These are phyloP conservation scores for Brachynemurus nebulosus DNA, from an alignment of 2,888 invertebrate species.

Conservation along the genomic window DNA sequence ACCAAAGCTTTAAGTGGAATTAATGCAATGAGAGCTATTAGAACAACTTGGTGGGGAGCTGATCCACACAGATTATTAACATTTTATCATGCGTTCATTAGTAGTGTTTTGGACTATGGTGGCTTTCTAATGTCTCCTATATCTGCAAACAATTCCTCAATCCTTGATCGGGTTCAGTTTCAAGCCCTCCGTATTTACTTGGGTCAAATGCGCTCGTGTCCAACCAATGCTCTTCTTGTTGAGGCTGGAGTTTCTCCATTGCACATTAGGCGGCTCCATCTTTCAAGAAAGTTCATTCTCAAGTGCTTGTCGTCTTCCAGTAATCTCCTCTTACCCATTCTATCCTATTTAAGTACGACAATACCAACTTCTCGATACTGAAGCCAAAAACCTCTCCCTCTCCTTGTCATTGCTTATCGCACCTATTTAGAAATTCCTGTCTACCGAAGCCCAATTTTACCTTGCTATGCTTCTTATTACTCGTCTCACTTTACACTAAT, in stretches of 20 bases:
- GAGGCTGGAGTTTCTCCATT: constrained; percentile 1
- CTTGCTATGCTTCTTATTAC: not conserved
- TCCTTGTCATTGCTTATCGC: not conserved
- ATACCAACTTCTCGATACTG: not conserved
- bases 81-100: not conserved
- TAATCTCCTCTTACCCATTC: not conserved
- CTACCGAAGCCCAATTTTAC: not conserved
- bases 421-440: not conserved
- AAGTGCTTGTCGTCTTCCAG: not conserved
- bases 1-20: not conserved
- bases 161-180: not conserved
- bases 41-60: not conserved
- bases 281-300: not conserved
- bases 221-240: not conserved
- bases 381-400: not conserved
- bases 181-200: not conserved
- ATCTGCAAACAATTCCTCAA: not conserved
- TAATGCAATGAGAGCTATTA: not conserved
- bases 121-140: not conserved
- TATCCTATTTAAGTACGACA: not conserved
- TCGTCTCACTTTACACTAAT: not conserved
- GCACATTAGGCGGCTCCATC: not conserved
- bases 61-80: not conserved
- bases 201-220: not conserved
- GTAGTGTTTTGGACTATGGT: not conserved